Conservation (phyloP, 1,140 invertebrate genomes). For the Chionoecetes opilio region DNA sequence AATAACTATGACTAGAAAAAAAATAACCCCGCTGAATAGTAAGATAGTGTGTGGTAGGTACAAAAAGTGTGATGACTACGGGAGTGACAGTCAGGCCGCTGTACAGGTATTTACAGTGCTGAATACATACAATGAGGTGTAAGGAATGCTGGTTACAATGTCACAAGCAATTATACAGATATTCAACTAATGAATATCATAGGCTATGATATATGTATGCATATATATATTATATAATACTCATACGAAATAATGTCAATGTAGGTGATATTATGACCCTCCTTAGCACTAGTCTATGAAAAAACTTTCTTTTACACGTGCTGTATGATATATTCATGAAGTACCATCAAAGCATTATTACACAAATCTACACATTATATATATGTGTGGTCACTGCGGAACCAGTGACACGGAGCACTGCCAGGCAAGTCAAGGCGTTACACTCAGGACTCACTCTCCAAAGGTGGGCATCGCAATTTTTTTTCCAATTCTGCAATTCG, state of each 20-base stretch:
- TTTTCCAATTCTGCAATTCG: too few species aligned
- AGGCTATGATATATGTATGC: not conserved
- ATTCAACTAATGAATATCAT: not conserved
- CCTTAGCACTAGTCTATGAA: not conserved
- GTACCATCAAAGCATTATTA: not conserved
- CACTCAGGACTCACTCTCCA: not conserved
- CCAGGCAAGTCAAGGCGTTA: not conserved
- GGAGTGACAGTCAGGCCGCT: not conserved
- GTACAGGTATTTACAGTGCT: not conserved
- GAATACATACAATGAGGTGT: not conserved
- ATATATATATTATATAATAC: not conserved
- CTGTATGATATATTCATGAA: not conserved
- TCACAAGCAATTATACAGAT: not conserved
- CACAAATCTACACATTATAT: not conserved
- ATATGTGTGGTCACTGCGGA: not conserved
- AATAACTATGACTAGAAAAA: slow-evolving; percentile 31
- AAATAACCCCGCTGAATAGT: not conserved
- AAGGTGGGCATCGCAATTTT: too few species aligned
- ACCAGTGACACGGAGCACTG: not conserved
- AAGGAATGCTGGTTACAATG: slow-evolving; percentile 16
- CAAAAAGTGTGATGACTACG: not conserved
- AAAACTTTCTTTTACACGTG: not conserved
- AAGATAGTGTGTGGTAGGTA: not conserved
- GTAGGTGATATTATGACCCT: not conserved
- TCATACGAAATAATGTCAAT: not conserved